Evolutionary conservation across 2,113 vertebrate genomes (phyloP), one percentile per base, ranked within the genome.

Genomic region (Paralichthys olivaceus): DNA sequence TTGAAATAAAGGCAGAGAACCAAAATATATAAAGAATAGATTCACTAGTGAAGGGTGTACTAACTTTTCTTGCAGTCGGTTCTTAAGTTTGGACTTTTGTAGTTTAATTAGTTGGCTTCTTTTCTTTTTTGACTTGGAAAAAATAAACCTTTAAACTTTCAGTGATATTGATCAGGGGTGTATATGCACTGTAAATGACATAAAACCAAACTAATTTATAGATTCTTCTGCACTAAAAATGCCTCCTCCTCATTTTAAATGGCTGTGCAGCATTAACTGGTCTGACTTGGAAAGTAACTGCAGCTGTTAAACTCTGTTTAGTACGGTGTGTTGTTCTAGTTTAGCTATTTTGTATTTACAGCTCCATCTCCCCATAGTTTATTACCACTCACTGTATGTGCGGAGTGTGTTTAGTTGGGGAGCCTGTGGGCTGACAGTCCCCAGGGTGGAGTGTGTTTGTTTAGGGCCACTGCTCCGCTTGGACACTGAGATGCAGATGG

Each of bases 401-500:
- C 17, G 53, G 47, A 68, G 84, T 79, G 84, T 88, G 85, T 91
- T 83, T 88, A 87, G 83, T 69, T n/a, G 7, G 76, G 73, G 56
- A 84, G 75, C 76, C 75, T 66, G 84, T 88, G 87, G 79, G 84
- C 84, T 86, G 86, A 72, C 75, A 77, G 80, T 92, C 92, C 90
- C 93, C 53, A 63, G 85, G 90, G 87, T 84, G 76, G 84, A 86
- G 79, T 89, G 86, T 93, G 92, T 93, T 94, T 92, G 91, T 92
- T 93, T 93, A 91, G 90, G 90, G 86, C 92, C 90, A 87, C 80
- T 85, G 88, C 89, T 92, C 84, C 51, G 77, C 87, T 92, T 81
- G 87, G 91, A 94, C 92, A 92, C 87, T 79, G 85, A 89, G 89
- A 93, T 93, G 91, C 93, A 93, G 90, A 94, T 93, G 91, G 92